Evolutionary conservation across 2,113 vertebrate genomes (phyloP).

Genomic region (Corythaixoides concolor): DNA sequence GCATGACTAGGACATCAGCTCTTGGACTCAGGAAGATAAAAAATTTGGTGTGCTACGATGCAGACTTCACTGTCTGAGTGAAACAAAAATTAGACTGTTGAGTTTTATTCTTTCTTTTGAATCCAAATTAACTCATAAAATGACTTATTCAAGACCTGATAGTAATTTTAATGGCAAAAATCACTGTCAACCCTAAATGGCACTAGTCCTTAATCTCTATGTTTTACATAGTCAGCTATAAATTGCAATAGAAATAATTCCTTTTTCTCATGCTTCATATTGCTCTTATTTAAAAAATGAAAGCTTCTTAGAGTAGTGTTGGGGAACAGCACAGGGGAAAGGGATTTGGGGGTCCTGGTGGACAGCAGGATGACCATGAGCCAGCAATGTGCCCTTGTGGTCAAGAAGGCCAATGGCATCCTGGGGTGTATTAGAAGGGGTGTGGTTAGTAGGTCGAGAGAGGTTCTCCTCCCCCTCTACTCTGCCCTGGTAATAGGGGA

Average conservation of each 20-base stretch:
- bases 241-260: not conserved
- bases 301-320: not conserved
- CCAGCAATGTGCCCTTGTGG: too few species aligned
- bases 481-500: too few species aligned
- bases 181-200: not conserved
- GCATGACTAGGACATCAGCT: accelerated
- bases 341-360: too few species aligned
- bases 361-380: too few species aligned
- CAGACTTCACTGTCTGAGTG: not conserved
- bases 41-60: not conserved
- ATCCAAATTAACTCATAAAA: not conserved
- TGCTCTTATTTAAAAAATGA: not conserved
- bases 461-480: too few species aligned
- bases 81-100: not conserved
- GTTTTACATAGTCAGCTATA: not conserved
- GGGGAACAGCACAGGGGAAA: too few species aligned
- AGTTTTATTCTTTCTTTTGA: not conserved
- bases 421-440: too few species aligned
- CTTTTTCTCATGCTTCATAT: not conserved
- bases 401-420: too few species aligned
- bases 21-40: not conserved
- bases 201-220: not conserved
- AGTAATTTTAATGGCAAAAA: not conserved
- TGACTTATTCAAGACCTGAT: not conserved
- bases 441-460: too few species aligned